A percentile compares a stretch with the other conserved stretches of the same genome.
Evolutionary conservation across 2,888 invertebrate species (phyloP).

Genomic region (Odontocerum albicorne): DNA sequence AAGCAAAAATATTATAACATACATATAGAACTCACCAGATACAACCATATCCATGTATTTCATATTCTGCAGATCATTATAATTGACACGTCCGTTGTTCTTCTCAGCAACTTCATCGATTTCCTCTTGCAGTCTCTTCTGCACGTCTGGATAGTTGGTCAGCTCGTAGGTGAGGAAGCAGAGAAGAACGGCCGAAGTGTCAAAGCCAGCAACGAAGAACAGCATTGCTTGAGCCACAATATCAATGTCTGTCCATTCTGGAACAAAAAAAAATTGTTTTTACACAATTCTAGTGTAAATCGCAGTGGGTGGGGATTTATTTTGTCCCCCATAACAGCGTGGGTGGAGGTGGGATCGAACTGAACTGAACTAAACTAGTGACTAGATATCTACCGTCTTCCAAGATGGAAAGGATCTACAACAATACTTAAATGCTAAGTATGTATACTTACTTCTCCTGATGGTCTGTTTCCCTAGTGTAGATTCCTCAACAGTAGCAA

Average conservation of each 20-base stretch:
- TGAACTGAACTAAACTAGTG: too few relatives aligned
- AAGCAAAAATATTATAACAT: too few relatives aligned
- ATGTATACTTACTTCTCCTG: slow-evolving; percentile 3
- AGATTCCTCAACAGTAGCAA: slow-evolving; percentile 50
- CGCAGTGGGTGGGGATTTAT: too few relatives aligned
- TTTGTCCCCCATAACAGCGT: too few relatives aligned
- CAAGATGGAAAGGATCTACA: too few relatives aligned
- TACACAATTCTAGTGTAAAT: too few relatives aligned
- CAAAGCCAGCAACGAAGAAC: slow-evolving; percentile 46
- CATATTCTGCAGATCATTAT: slow-evolving; percentile 46
- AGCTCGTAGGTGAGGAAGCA: slow-evolving; percentile 43
- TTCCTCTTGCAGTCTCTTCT: slow-evolving; percentile 40
- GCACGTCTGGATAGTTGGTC: slow-evolving; percentile 44
- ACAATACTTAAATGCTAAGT: too few relatives aligned
- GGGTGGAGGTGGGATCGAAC: too few relatives aligned
- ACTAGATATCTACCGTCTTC: too few relatives aligned
- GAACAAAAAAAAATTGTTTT: too few relatives aligned
- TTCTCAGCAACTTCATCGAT: background rate
- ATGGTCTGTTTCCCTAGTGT: slow-evolving; percentile 42
- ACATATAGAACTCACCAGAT: slow-evolving; percentile 53
- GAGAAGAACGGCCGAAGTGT: slow-evolving; percentile 43
- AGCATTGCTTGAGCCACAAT: slow-evolving; percentile 44
- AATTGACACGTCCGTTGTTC: background rate
- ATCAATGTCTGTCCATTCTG: slow-evolving; percentile 42
- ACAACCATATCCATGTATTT: slow-evolving; percentile 41